Conservation (phyloP, 2,113 vertebrate species). For the Jacana jacana region DNA sequence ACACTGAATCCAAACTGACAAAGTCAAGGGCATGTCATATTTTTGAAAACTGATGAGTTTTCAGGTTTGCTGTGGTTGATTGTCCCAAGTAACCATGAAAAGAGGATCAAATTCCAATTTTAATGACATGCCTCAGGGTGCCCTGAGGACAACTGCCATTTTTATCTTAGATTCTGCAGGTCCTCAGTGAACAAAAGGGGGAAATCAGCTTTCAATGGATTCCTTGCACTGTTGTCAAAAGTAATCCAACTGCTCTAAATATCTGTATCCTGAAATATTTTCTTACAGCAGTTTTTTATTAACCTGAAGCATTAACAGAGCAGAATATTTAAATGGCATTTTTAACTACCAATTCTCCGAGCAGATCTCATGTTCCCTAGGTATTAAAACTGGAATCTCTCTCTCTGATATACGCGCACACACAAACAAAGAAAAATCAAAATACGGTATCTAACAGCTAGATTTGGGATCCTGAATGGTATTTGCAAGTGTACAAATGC, state of each 20-base stretch:
- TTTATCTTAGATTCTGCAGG: conserved; percentile 91
- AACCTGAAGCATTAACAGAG: conserved; percentile 73
- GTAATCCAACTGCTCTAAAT: conserved; percentile 79
- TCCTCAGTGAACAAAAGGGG: conserved; percentile 76
- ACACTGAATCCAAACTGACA: conserved; percentile 72
- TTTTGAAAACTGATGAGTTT: conserved; percentile 93
- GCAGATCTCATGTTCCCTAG: conserved; percentile 65
- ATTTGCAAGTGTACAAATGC: neutral
- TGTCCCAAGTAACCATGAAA: conserved; percentile 89
- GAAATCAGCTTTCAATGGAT: conserved; percentile 82
- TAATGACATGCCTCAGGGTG: conserved; percentile 96
- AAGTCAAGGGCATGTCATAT: conserved; percentile 90
- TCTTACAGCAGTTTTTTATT: conserved; percentile 69
- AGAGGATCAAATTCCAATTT: conserved; percentile 93
- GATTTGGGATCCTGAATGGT: neutral
- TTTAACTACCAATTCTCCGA: conserved; percentile 76
- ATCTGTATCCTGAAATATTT: conserved; percentile 79
- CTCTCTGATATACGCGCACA: neutral
- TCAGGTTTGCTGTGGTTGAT: conserved; percentile 92
- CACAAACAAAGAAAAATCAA: conserved; percentile 39
- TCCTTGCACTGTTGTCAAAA: conserved; percentile 82
- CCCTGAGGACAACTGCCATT: conserved; percentile 94
- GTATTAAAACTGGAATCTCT: conserved; percentile 5
- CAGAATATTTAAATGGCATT: conserved; percentile 70
- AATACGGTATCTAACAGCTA: conserved; percentile 31